Base-by-base conservation (phyloP, 2,888 invertebrate genomes). In the Helicoverpa assulta region DNA sequence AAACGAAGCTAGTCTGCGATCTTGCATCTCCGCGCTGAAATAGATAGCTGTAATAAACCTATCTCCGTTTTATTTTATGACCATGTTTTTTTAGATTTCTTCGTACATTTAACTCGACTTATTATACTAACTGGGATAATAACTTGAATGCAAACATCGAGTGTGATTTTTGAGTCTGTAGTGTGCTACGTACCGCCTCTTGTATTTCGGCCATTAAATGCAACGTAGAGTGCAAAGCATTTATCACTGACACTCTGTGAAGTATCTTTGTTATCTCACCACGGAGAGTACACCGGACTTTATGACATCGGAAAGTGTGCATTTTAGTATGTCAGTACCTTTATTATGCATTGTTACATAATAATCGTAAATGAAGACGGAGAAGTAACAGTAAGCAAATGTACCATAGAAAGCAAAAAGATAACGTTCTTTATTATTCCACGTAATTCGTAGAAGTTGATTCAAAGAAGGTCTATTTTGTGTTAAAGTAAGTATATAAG, bases 21-120 rank as follows among this genome's bases (percentile, higher is more conserved):
- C 75, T 56, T 65, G 65, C 65, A 70, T 66, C 59, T 63, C 62
- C 33, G 60, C 53, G 65, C 59, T 47, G 70, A 66, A 79, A 77
- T 75, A 66, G 70, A 77, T 77, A 63, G 80, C 80, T 26, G 65
- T 70, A 70, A 77, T 77, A 80, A 79, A 76, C 59, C 59, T 77
- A 75, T 66, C 70, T 75, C 70, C 33, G 18, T 21, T 56, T 47
- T 60, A 63, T 73, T 59, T 67, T 63, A 65, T 51, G 53, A 50
- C 33, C 40, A 53, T 12, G 40, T 73, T 78, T 50, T 59, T 66
- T 73, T 60, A 26, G 26, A 52, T 61, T 26, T 56, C 18, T 59
- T 54, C 43, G 14, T 51, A 58, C 47, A 14, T 18, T 33, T 40
- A 26, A 21, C 8, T 56, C 54, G 52, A 64, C 56, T 53, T 51